These are phyloP conservation scores for Pteronura brasiliensis DNA, from an alignment of 2,113 vertebrate genomes.

Conservation along the genomic window DNA sequence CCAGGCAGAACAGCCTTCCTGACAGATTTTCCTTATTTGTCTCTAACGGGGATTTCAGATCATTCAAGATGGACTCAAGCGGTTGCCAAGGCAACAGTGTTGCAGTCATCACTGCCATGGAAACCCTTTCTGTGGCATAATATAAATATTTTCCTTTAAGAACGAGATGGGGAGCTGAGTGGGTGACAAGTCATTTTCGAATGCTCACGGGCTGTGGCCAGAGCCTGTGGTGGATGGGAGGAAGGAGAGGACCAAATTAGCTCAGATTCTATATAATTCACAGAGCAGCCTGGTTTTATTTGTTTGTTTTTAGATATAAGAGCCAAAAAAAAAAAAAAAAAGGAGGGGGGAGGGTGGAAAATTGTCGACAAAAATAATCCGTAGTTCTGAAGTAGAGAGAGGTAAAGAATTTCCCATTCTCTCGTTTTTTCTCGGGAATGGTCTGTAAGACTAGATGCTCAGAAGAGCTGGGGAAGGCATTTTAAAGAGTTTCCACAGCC, in stretches of 20 bases:
- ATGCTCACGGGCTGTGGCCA: slow-evolving; percentile 58
- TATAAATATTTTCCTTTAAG: slow-evolving; percentile 87
- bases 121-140: slow-evolving; percentile 85
- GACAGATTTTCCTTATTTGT: slow-evolving; percentile 83
- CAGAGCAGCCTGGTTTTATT: slow-evolving; percentile 54
- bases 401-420: neutral
- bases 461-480: neutral
- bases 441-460: neutral
- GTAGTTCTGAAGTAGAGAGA: slow-evolving; percentile 20
- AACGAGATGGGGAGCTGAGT: slow-evolving; percentile 80
- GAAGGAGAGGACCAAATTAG: slow-evolving; percentile 74
- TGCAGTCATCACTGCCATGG: slow-evolving; percentile 85
- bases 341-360: neutral
- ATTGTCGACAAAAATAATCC: slow-evolving; percentile 34
- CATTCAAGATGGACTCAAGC: slow-evolving; percentile 82
- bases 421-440: slow-evolving; percentile 20
- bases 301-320: slow-evolving; percentile 47
- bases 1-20: neutral
- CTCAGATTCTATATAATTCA: neutral
- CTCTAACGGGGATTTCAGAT: slow-evolving; percentile 77
- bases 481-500: neutral
- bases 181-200: slow-evolving; percentile 85
- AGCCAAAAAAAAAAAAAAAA: neutral
- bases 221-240: neutral
- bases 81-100: slow-evolving; percentile 82